These are phyloP conservation scores for Macrosiphum euphorbiae DNA, from an alignment of 2,888 invertebrate genomes.

Conservation along the genomic window DNA sequence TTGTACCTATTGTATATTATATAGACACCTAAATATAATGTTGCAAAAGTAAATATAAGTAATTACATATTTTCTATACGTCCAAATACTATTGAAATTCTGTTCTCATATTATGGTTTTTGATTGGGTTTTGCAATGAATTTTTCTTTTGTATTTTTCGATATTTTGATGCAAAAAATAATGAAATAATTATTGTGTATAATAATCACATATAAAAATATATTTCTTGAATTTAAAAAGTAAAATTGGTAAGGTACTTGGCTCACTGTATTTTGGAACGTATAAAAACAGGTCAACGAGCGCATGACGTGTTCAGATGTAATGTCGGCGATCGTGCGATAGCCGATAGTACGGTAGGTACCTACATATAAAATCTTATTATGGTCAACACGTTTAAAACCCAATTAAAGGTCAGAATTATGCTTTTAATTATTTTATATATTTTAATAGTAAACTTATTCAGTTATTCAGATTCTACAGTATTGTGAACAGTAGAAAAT, in stretches of 20 bases:
- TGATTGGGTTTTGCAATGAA: no score
- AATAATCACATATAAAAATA: background rate
- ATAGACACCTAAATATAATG: no score
- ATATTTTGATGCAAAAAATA: no score
- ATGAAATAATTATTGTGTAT: background rate
- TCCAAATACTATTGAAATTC: no score
- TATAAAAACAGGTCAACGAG: background rate
- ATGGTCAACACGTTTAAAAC: background rate
- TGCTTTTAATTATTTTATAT: background rate
- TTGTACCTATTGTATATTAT: no score
- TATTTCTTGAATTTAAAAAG: background rate
- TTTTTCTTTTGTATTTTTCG: no score
- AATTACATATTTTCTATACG: no score
- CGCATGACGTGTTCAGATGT: background rate
- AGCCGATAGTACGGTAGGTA: no score
- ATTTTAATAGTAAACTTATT: background rate
- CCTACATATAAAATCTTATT: background rate
- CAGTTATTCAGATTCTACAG: no score
- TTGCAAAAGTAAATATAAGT: no score
- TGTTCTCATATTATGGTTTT: no score
- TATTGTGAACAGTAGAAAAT: background rate
- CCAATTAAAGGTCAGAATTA: background rate
- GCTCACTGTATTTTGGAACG: background rate
- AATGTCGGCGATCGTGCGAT: background rate
- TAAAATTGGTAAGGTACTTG: background rate